Base-by-base conservation (phyloP, 2,113 vertebrate species). In the Vidua chalybeata region DNA sequence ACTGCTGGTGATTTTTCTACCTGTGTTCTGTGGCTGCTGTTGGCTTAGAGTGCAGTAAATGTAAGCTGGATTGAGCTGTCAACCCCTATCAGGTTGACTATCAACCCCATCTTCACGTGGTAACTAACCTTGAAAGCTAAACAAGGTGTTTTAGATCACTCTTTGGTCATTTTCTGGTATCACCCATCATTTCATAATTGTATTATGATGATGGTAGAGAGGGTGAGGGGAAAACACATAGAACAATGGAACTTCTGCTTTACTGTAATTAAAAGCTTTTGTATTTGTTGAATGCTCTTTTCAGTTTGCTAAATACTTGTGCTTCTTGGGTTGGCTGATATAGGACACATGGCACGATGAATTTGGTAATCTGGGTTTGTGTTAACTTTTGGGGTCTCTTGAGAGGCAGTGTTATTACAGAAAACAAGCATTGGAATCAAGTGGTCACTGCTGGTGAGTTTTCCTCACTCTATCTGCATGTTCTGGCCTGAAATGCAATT, bases 331-430 rank as follows among this genome's bases (percentile, higher is more conserved):
- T 52, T 84, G 89, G 54, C n/a, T 56, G 49, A 22, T 68, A 11
- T 2, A 69, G 20, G 17, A 28, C 8, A 37, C 10, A 24, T 26
- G 0, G 0, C 8, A 7, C 13, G 14, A 16, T 67, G 33, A 51
- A 78, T 62, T 22, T 87, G 41, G 12, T 24, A 27, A 27, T 63
- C 24, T 39, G 33, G 18, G 15, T 52, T 59, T 68, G 15, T 79
- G 31, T 35, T 6, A 35, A 13, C 13, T 76, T 59, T 82, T 83
- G 5, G 15, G 6, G 27, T 5, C 9, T 86, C n/a, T 46, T 84
- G 39, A 26, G 55, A 56, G 61, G 24, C 21, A 4, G 6, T 13
- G 22, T 13, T 6, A 5, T 35, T 1, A 3, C 15, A 59, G 16
- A 59, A 48, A 63, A 39, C 16, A 45, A 84, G 31, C 7, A 37